Base-by-base conservation (phyloP, 2,888 invertebrate species). In the Omphaloscelis lunosa region DNA sequence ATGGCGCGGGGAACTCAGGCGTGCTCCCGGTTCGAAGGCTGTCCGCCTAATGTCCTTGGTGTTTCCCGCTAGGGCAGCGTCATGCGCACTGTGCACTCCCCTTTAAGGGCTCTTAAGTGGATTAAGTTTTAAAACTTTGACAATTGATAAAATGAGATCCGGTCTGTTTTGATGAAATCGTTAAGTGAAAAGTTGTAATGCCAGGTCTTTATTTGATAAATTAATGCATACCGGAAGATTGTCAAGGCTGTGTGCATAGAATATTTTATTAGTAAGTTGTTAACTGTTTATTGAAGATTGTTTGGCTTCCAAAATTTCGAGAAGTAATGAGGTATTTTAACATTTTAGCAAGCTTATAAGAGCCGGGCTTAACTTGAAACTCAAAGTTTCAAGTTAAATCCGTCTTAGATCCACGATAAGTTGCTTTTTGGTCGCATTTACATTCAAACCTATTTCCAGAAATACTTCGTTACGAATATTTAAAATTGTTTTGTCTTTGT, bases 81-180 rank as follows among this genome's bases (percentile, higher is more conserved):
- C 96, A 96, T 96, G 96, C 96, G 96, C 96, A 96, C 89, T 95
- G 90, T 90, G 90, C 89, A 91, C 92, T 91, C 91, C 91, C 92
- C 93, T 94, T 92, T 93, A 95, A 95, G 95, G 95, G 95, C 93
- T 93, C 95, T 93, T 95, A 95, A 95, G 95, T 95, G 95, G 95
- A 96, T 96, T 96, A 95, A 96, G 95, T 96, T 96, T 96, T 96
- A 95, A 95, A 96, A 96, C 95, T 96, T 96, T 94, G 94, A 95
- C 95, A 95, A 96, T 96, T 95, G 95, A 95, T 96, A 94, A 95
- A 95, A 96, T 94, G 94, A 94, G 94, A 95, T 94, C 92, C 93
- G 94, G 93, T 95, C 95, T 94, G 93, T 94, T 94, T 94, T 93
- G 93, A 93, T 92, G 90, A 90, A 94, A 89, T 92, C 91, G 91